Evolutionary conservation across 2,888 invertebrate genomes (phyloP).

Genomic region (Nematopogon swammerdamellus): DNA sequence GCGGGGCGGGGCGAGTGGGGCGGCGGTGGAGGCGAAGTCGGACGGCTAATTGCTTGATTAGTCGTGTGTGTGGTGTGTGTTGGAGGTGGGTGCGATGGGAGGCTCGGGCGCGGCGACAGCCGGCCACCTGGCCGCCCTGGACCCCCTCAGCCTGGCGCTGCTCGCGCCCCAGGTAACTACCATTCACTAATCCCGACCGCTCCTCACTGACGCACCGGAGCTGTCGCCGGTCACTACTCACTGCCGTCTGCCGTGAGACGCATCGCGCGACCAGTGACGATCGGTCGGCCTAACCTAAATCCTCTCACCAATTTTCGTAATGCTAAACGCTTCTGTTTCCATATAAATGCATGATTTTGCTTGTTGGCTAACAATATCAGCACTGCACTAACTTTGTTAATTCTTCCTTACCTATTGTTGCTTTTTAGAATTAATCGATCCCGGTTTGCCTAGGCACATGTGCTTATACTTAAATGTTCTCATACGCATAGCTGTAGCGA

Average conservation of each 20-base stretch:
- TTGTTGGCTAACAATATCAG: not conserved
- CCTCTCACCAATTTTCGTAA: too few species aligned
- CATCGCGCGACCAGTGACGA: not conserved
- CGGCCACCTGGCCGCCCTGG: constrained; percentile 55
- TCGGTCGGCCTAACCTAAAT: not conserved
- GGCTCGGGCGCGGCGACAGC: constrained; percentile 53
- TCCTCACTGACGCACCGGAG: too few species aligned
- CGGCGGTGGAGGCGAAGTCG: constrained; percentile 17
- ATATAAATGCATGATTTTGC: not conserved
- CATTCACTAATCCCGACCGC: constrained; percentile 4
- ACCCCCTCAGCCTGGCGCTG: constrained; percentile 54
- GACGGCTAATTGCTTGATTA: constrained; percentile 31
- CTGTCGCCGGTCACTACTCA: constrained; percentile 4
- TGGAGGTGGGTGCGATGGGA: constrained; percentile 58
- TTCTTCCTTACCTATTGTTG: not conserved
- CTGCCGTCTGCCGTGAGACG: not conserved
- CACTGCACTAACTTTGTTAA: not conserved
- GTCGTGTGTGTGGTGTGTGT: constrained; percentile 56
- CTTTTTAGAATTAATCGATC: too few species aligned
- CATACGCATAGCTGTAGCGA: too few species aligned
- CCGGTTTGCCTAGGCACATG: too few species aligned
- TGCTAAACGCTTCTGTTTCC: not conserved
- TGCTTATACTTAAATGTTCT: too few species aligned
- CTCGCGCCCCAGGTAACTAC: constrained; percentile 51
- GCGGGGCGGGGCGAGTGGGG: not conserved